Evolutionary conservation across 2,113 vertebrate genomes (phyloP).

Genomic region (Telmatochromis sp.): DNA sequence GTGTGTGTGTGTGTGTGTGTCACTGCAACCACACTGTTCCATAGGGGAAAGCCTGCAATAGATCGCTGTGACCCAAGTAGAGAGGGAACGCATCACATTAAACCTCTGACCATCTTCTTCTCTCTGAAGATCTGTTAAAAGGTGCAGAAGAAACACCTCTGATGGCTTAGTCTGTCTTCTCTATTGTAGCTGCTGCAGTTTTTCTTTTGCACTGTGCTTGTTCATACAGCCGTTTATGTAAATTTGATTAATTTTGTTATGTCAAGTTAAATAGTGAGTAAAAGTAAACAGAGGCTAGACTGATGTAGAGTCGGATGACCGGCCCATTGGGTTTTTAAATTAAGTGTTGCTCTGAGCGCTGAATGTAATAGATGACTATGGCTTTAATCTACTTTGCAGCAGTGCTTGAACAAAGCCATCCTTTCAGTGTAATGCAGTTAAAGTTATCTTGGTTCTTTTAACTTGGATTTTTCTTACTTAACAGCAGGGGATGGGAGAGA

Average conservation of each 20-base stretch:
- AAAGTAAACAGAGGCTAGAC: neutral
- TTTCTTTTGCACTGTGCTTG: neutral
- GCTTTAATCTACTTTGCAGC: constrained; percentile 53
- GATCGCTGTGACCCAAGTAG: neutral
- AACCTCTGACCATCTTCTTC: neutral
- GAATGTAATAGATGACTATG: constrained; percentile 35
- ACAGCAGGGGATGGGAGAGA: neutral
- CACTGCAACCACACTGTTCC: neutral
- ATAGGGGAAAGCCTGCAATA: neutral
- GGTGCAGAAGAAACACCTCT: neutral
- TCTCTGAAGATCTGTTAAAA: neutral
- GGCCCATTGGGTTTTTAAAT: constrained; percentile 47
- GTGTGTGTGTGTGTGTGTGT: neutral
- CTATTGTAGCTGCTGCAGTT: neutral
- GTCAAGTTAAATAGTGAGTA: neutral
- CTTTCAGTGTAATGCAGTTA: constrained; percentile 50
- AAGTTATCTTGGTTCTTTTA: constrained; percentile 25
- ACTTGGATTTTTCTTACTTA: constrained; percentile 32
- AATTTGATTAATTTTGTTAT: constrained; percentile 14
- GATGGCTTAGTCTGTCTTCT: neutral
- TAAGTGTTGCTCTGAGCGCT: constrained; percentile 35
- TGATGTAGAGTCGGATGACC: neutral
- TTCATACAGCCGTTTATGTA: neutral
- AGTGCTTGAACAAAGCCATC: constrained; percentile 46
- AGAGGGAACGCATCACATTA: neutral